Evolutionary conservation across 2,888 invertebrate genomes (phyloP), one percentile per base, ranked within the genome.

Genomic region (Andrena chrysosceles): DNA sequence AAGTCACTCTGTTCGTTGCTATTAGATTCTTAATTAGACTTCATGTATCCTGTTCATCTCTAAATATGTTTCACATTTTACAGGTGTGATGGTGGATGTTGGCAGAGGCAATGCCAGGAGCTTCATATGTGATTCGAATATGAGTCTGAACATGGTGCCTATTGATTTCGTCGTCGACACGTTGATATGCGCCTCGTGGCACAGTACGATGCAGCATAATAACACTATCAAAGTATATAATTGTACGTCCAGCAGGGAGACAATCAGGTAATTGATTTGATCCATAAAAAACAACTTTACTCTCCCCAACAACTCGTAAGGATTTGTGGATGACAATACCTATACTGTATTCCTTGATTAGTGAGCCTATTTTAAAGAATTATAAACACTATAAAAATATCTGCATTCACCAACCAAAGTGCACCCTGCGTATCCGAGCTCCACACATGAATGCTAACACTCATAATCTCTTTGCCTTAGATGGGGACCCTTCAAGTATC

Each of bases 111-210:
- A 0, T 31, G 31, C 31, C 31, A 96, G 98, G 54, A 95, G 95
- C 56, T 97, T 98, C 93, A 95, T 97, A 70, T 98, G 97, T 81
- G 96, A 97, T 72, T 95, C 96, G 84, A 94, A 96, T 48, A 96
- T 96, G 60, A 96, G 96, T 5, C 97, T 98, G 69, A 99, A 99
- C 93, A 95, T 99, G 72, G 97, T 99, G 35, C 99, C 99, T 0
- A 98, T 99, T 0, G 99, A 99, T 93, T 95, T 97, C 91, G 98
- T 98, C 0, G 97, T 98, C 72, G 98, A 98, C 94, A 96, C 97
- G 48, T 95, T 99, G 92, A 97, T 99, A 76, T 95, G 97, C 33
- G 97, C 97, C 0, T 97, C 97, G 0, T 98, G 98, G 97, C 96
- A 97, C 89, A 95, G 95, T 8, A 95, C 95, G 33, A 94, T 94